Base-by-base conservation (phyloP, 1,140 invertebrate species). In the Apocrypta bakeri region DNA sequence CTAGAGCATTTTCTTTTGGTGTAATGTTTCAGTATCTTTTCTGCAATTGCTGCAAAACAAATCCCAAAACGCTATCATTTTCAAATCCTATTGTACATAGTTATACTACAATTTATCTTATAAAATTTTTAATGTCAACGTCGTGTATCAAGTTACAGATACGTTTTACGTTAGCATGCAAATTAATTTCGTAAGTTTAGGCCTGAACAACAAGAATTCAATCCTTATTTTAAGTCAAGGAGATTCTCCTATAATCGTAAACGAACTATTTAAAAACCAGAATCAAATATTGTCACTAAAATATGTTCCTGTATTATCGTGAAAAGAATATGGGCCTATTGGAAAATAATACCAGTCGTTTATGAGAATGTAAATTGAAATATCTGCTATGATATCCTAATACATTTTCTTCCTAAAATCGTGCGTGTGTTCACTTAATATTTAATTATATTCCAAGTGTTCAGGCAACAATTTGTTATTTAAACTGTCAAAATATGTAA, bases 251-350 rank as follows among this genome's bases (percentile, higher is more conserved):
- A 14, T 33, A 56, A 33, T 27, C n/a, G 42, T 29, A 25, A 71
- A 56, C 14, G 69, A 82, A 3, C n/a, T n/a, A n/a, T 48, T 63
- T 29, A 76, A 56, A 27, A 42, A 63, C 48, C 71, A 48, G n/a
- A 78, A 40, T 24, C 1, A 25, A 33, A 63, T 76, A 37, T 17
- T 77, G 25, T 78, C 21, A 61, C 27, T 33, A 74, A 71, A 79
- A 69, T 29, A 69, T 33, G 74, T 31, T 12, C 29, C 12, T 31
- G 12, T 25, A 48, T 83, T 86, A 88, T 88, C 85, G 86, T 90
- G 85, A 89, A 89, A 89, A 90, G 90, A 92, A 92, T 92, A 91
- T 88, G 91, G 91, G 90, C 89, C 89, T 87, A 87, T 85, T 78
- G 11, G 9, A 9, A 37, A 27, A 82, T 48, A 24, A 78, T 42